Base-by-base conservation (phyloP, 2,888 invertebrate genomes). In the Ellobium chinense region DNA sequence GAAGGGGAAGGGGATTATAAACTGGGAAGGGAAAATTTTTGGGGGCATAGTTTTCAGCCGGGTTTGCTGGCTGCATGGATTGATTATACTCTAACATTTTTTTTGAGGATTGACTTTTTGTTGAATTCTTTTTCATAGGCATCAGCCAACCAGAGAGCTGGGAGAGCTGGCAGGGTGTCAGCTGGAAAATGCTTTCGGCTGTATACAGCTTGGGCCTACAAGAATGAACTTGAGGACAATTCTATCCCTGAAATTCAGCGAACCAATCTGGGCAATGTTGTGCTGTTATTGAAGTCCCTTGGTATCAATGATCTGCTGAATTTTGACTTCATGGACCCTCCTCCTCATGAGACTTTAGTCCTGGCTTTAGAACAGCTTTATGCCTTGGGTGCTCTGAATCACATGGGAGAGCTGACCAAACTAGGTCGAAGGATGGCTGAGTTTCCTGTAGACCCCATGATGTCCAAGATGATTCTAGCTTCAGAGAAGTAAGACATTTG, bases 271-370 rank as follows among this genome's bases (percentile, higher is more conserved):
- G 97, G 98, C 58, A 99, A 99, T 94, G 99, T 99, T 9, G 99
- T 99, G 7, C 94, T 99, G 3, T 97, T 98, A 93, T 94, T 99
- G 39, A 99, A 99, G 78, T 84, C 84, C 21, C 78, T 83, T 37
- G 99, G 99, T 7, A 99, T 99, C 77, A 97, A 99, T 93, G 99
- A 99, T 94, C 94, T 99, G 63, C 96, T 99, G 60, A 97, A 99
- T 94, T 99, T 99, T 94, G 99, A 99, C 93, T 99, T 99, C 92
- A 94, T 99, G 88, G 99, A 99, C 94, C 98, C 99, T 4, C 99
- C 99, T 2, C 99, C 93, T 4, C 92, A 93, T 65, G 93, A 93
- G 85, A 92, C 93, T 0, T 85, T 93, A 7, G 94, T 98, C 0
- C 93, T 98, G 87, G 99, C 99, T 0, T 94, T 99, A 85, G 99